A percentile compares a stretch with the other conserved stretches of the same genome.
Evolutionary conservation across 2,888 invertebrate species (phyloP).

Genomic region (Geotrupes spiniger): DNA sequence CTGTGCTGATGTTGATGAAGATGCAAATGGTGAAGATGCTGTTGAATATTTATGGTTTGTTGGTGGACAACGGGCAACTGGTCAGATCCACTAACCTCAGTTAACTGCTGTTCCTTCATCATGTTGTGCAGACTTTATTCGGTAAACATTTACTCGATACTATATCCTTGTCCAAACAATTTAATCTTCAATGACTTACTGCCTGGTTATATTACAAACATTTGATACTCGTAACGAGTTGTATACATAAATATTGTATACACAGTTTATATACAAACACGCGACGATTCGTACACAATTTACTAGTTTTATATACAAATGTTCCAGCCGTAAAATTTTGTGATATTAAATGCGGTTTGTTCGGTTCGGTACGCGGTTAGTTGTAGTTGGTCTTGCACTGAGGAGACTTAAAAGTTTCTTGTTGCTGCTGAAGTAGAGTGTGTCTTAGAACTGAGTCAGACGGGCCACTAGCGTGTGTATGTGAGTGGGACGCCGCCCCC

Average conservation of each 20-base stretch:
- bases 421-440: constrained; percentile 23
- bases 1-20: constrained; percentile 47
- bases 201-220: constrained; percentile 47
- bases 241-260: constrained; percentile 50
- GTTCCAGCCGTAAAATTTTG: constrained; percentile 25
- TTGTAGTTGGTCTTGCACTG: constrained; percentile 21
- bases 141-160: constrained; percentile 47
- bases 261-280: constrained; percentile 47
- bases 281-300: constrained; percentile 47
- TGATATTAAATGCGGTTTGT: constrained; percentile 27
- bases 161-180: constrained; percentile 43
- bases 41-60: constrained; percentile 44
- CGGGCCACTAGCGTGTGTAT: constrained; percentile 35
- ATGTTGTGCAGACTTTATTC: constrained; percentile 35
- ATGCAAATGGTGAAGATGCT: constrained; percentile 49
- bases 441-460: constrained; percentile 31
- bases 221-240: constrained; percentile 48
- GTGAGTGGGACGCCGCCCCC: constrained; percentile 36
- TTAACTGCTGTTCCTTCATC: constrained; percentile 50
- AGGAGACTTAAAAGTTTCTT: constrained; percentile 20
- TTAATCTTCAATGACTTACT: constrained; percentile 44
- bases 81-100: constrained; percentile 42
- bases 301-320: constrained; percentile 48
- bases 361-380: constrained; percentile 23
- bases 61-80: constrained; percentile 45